A percentile compares a stretch with the other conserved stretches of the same genome.
Evolutionary conservation across 1,140 invertebrate species (phyloP).

Genomic region (Aphelinus atriplicis): DNA sequence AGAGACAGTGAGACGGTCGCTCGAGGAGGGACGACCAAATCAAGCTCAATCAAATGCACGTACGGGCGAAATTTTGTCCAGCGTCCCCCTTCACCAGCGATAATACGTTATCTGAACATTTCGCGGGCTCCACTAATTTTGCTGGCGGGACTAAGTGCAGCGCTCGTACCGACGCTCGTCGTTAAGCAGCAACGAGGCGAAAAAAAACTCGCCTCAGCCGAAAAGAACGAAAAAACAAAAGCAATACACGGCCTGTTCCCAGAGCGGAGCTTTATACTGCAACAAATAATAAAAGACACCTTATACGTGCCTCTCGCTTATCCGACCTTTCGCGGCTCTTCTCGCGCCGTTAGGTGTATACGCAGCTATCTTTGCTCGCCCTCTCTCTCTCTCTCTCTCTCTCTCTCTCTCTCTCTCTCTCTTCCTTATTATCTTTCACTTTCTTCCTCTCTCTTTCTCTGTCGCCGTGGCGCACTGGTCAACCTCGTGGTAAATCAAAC

Average conservation of each 20-base stretch:
- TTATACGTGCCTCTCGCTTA: conserved; percentile 7
- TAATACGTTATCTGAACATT: conserved; percentile 11
- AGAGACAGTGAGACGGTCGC: too few species aligned
- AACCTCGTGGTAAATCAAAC: conserved; percentile 50
- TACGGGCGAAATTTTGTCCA: too few species aligned
- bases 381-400: conserved; percentile 15
- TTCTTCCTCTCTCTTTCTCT: conserved; percentile 26
- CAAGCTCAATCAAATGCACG: too few species aligned
- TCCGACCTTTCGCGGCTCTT: conserved; percentile 1
- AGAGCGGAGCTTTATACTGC: background rate
- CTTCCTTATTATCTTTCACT: conserved; percentile 25
- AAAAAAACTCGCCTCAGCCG: background rate
- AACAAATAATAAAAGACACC: conserved; percentile 26
- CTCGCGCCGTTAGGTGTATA: too few species aligned
- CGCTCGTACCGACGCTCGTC: background rate
- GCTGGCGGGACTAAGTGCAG: background rate
- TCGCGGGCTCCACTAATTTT: conserved; percentile 16
- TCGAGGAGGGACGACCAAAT: too few species aligned
- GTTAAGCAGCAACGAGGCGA: background rate
- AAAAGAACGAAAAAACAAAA: background rate
- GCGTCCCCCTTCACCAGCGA: too few species aligned
- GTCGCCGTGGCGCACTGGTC: background rate
- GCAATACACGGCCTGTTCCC: conserved; percentile 10
- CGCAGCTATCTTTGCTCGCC: background rate
- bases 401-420: conserved; percentile 12